Percentiles rank a stretch among this genome's conserved stretches.
phyloP scores from a whole-genome alignment of 2,888 invertebrate genomes.

The Phyllotreta striolata region DNA sequence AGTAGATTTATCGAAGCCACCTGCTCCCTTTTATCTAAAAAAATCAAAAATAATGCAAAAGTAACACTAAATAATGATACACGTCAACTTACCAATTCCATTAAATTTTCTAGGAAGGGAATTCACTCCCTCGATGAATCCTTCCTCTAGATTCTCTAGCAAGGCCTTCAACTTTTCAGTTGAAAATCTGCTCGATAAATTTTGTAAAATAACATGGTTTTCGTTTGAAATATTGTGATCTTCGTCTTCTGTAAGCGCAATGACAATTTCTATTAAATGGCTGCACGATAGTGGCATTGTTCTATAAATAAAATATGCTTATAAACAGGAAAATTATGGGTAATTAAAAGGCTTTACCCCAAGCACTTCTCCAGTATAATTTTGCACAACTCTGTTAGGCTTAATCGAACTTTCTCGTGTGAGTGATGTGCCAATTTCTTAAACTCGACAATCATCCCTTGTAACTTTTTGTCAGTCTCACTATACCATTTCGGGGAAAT shows the following conservation, averaged over 20 bases:
- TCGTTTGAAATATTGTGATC: slow-evolving; percentile 62
- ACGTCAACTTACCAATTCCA: slow-evolving; percentile 63
- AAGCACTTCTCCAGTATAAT: slow-evolving; percentile 68
- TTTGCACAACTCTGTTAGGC: slow-evolving; percentile 68
- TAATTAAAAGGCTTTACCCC: slow-evolving; percentile 60
- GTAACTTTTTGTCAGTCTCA: slow-evolving; percentile 67
- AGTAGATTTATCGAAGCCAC: slow-evolving; percentile 69
- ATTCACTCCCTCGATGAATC: slow-evolving; percentile 67
- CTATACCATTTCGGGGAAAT: slow-evolving; percentile 67
- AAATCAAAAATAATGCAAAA: slow-evolving; percentile 5
- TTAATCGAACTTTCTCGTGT: slow-evolving; percentile 69
- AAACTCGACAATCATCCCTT: slow-evolving; percentile 63
- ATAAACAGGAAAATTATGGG: slow-evolving; percentile 35
- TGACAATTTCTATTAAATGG: slow-evolving; percentile 72
- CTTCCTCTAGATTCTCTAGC: slow-evolving; percentile 68
- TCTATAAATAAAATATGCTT: slow-evolving; percentile 57
- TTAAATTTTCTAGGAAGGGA: slow-evolving; percentile 73
- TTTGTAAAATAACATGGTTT: slow-evolving; percentile 57
- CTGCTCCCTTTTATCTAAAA: slow-evolving; percentile 69
- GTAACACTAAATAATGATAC: slow-evolving; percentile 6
- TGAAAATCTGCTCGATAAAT: slow-evolving; percentile 61
- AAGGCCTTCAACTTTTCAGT: slow-evolving; percentile 58
- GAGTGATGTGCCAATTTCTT: slow-evolving; percentile 67
- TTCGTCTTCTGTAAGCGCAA: slow-evolving; percentile 74
- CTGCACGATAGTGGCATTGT: slow-evolving; percentile 70